A percentile compares a stretch with the other conserved stretches of the same genome.
phyloP scores from a whole-genome alignment of 1,140 invertebrate genomes.

The Euura lappo region DNA sequence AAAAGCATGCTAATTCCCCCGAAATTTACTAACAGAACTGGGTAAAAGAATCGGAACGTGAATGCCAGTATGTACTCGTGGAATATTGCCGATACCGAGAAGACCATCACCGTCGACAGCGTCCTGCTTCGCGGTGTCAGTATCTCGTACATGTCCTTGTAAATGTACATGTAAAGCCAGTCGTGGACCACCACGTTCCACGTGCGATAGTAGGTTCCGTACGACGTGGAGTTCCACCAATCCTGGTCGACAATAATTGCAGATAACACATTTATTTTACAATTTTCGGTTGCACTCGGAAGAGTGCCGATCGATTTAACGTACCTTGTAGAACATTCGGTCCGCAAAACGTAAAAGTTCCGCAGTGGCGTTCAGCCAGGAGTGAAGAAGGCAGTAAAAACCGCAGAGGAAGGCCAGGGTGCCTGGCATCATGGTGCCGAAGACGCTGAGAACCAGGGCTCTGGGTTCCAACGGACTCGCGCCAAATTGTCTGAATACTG shows the following conservation, averaged over 20 bases:
- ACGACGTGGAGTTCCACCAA: constrained; percentile 93
- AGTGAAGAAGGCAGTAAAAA: constrained; percentile 87
- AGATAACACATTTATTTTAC: too few relatives aligned
- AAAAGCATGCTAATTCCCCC: constrained; percentile 65
- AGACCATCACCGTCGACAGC: constrained; percentile 65
- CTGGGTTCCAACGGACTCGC: constrained; percentile 65
- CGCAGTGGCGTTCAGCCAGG: constrained; percentile 88
- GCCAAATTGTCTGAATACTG: constrained; percentile 76
- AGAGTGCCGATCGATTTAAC: not conserved
- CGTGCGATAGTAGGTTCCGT: constrained; percentile 82
- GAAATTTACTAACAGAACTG: constrained; percentile 79
- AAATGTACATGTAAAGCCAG: constrained; percentile 93
- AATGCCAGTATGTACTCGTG: constrained; percentile 87
- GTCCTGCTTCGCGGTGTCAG: constrained; percentile 59
- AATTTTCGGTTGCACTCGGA: too few relatives aligned
- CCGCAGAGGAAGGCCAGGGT: constrained; percentile 75
- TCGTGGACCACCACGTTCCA: constrained; percentile 96
- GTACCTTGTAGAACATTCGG: constrained; percentile 80
- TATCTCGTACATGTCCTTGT: constrained; percentile 79
- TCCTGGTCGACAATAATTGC: constrained; percentile 65
- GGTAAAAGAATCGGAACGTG: constrained; percentile 85
- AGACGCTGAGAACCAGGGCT: constrained; percentile 68
- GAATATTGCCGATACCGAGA: constrained; percentile 73
- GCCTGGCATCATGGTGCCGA: constrained; percentile 77
- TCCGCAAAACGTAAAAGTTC: constrained; percentile 89